Conservation (phyloP, 2,797 vertebrate genomes). For the Anas bahamensis region DNA sequence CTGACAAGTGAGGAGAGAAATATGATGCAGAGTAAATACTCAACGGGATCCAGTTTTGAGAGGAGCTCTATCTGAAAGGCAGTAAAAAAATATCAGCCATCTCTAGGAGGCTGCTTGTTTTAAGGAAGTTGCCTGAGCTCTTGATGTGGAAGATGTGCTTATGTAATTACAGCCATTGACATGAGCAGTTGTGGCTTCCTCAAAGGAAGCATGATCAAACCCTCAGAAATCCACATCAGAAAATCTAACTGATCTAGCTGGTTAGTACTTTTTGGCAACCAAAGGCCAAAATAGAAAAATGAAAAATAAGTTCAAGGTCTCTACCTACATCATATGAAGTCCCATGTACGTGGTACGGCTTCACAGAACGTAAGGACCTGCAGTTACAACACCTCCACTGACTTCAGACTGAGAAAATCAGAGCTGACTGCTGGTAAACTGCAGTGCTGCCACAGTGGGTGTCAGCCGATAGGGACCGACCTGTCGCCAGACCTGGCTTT, state of each 20-base stretch:
- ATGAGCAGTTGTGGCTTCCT: not conserved
- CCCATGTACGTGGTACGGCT: not conserved
- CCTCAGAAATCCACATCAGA: not conserved
- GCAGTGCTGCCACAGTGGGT: not conserved
- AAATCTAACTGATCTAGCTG: not conserved
- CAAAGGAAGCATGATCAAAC: not conserved
- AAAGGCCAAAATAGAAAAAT: not conserved
- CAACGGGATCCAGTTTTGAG: not conserved
- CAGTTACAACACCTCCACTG: not conserved
- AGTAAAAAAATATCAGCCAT: not conserved
- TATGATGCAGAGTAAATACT: not conserved
- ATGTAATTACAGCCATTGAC: not conserved
- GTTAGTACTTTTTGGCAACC: not conserved
- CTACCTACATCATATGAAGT: not conserved
- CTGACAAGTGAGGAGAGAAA: slow-evolving; percentile 3
- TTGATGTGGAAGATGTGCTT: not conserved
- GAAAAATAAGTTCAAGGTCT: not conserved
- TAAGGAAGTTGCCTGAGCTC: not conserved
- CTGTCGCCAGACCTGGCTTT: not conserved
- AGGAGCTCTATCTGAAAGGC: not conserved
- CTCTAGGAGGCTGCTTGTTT: not conserved
- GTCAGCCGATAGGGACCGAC: not conserved
- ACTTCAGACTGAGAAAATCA: not conserved
- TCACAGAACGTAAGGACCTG: not conserved
- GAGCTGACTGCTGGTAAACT: not conserved